Conservation (phyloP, 2,113 vertebrate genomes). For the Brachyhypopomus gauderio region DNA sequence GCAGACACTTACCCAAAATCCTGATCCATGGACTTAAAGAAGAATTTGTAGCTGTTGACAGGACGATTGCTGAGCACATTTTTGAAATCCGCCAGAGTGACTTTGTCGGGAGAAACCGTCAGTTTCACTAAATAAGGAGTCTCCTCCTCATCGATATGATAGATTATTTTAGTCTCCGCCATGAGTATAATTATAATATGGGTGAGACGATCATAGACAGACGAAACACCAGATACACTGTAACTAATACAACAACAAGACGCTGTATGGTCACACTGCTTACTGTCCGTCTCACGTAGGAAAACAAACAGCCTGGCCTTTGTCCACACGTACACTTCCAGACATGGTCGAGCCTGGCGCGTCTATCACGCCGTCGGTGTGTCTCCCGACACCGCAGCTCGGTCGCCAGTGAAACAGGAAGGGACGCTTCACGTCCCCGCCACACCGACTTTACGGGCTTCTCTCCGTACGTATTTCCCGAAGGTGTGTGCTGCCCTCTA, state of each 20-base stretch:
- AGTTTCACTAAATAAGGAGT: constrained; percentile 97
- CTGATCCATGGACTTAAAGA: constrained; percentile 99
- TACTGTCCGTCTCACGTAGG: constrained; percentile 49
- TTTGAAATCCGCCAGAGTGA: constrained; percentile 96
- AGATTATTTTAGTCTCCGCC: constrained; percentile 99
- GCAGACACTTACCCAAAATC: constrained; percentile 90
- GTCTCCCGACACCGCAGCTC: constrained; percentile 72
- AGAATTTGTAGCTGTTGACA: constrained; percentile 95
- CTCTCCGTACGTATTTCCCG: constrained; percentile 52
- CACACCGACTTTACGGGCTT: constrained; percentile 3
- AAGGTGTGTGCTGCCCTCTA: constrained; percentile 77
- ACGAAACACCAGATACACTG: constrained; percentile 57
- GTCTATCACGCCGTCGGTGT: constrained; percentile 70
- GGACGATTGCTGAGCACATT: constrained; percentile 95
- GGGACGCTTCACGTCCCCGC: constrained; percentile 75
- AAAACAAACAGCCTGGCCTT: constrained; percentile 60
- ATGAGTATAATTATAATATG: constrained; percentile 83
- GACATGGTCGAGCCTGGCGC: constrained; percentile 69
- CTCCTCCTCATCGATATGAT: constrained; percentile 98
- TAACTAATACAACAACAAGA: constrained; percentile 25
- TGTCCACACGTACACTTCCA: constrained; percentile 56
- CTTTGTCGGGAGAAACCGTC: constrained; percentile 90
- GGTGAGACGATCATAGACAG: constrained; percentile 76
- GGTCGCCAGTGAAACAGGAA: constrained; percentile 81
- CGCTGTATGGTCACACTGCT: constrained; percentile 52